A percentile compares a stretch with the other conserved stretches of the same genome.
phyloP scores from a whole-genome alignment of 2,888 invertebrate genomes.

The Cheilosia soror region DNA sequence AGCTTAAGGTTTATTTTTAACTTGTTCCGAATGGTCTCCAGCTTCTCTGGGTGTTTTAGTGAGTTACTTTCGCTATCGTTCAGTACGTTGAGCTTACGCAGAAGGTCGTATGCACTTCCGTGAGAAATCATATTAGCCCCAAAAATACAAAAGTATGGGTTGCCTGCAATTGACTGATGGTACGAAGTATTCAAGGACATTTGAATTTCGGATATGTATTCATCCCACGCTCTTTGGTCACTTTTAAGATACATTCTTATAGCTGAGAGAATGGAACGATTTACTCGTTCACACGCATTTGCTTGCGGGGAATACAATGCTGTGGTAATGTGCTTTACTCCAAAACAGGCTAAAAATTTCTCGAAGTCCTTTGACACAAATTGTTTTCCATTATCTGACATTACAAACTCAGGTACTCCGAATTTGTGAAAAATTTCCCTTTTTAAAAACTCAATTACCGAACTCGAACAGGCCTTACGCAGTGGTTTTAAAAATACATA shows the following conservation, averaged over 20 bases:
- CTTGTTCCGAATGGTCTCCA: background rate
- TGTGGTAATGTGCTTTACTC: slow-evolving; percentile 56
- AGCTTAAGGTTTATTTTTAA: slow-evolving; percentile 3
- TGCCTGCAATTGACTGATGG: background rate
- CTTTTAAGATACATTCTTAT: slow-evolving; percentile 51
- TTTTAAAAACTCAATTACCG: slow-evolving; percentile 21
- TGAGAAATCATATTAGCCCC: slow-evolving; percentile 2
- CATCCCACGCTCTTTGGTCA: slow-evolving; percentile 1
- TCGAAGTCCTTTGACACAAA: slow-evolving; percentile 62
- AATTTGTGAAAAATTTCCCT: slow-evolving; percentile 75
- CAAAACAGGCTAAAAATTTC: slow-evolving; percentile 43
- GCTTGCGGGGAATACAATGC: slow-evolving; percentile 76
- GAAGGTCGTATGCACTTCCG: background rate
- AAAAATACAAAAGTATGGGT: slow-evolving; percentile 57
- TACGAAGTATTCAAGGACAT: background rate
- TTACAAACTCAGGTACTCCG: slow-evolving; percentile 73
- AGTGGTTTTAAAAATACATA: slow-evolving; percentile 31
- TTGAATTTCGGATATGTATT: background rate
- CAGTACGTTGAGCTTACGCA: background rate
- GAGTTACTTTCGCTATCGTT: background rate
- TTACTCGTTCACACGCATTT: slow-evolving; percentile 79
- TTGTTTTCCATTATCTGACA: slow-evolving; percentile 77
- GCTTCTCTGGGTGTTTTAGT: background rate
- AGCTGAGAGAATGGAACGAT: slow-evolving; percentile 77
- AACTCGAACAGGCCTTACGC: background rate